Conservation (phyloP, 2,113 vertebrate genomes). For the Tursiops truncatus region DNA sequence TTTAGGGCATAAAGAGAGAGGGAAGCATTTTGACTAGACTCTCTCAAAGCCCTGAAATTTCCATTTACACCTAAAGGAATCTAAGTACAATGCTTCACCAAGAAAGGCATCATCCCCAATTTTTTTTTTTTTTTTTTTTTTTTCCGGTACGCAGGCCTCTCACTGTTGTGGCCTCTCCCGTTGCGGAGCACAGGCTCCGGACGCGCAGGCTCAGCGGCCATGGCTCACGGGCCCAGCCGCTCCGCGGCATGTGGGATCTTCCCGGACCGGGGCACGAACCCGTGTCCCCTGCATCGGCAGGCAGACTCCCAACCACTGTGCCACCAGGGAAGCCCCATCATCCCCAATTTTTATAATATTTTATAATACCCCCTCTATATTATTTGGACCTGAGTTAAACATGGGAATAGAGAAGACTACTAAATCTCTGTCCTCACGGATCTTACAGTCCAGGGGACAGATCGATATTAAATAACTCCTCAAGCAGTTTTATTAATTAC, state of each 20-base stretch:
- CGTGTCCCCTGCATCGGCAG: too few species aligned
- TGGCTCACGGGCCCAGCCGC: too few species aligned
- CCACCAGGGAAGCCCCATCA: neutral
- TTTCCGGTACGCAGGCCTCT: too few species aligned
- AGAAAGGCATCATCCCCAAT: neutral
- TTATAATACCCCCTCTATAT: neutral
- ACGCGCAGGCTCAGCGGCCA: too few species aligned
- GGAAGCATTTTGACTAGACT: neutral
- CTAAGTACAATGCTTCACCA: neutral
- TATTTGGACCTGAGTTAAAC: neutral
- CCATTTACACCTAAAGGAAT: neutral
- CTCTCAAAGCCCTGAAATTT: neutral
- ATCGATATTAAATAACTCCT: neutral
- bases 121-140: neutral
- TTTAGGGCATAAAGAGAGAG: neutral
- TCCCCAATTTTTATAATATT: neutral
- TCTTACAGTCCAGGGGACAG: neutral
- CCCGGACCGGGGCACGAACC: too few species aligned
- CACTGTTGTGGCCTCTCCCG: too few species aligned
- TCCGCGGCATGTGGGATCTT: too few species aligned
- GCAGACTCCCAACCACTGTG: too few species aligned
- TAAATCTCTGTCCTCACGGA: neutral
- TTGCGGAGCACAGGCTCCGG: too few species aligned
- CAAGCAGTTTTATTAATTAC: neutral
- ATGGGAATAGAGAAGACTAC: neutral